A percentile compares a stretch with the other conserved stretches of the same genome.
These are phyloP conservation scores for Bombus superbus DNA, from an alignment of 1,140 invertebrate species.

Conservation along the genomic window DNA sequence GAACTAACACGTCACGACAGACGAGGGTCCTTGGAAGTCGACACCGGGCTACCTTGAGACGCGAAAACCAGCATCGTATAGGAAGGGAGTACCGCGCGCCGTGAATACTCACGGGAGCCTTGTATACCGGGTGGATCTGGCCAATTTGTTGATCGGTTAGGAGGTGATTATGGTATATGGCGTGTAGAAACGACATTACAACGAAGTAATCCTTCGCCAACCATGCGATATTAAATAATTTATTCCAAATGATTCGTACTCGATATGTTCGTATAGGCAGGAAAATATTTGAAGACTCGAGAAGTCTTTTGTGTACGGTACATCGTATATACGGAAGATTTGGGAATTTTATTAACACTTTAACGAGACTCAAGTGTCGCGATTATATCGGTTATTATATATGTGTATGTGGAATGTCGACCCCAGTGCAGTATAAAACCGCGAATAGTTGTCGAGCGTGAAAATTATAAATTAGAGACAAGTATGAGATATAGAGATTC, in stretches of 20 bases:
- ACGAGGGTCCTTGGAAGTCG: slow-evolving; percentile 56
- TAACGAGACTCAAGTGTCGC: no score
- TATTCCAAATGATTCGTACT: no score
- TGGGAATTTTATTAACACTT: no score
- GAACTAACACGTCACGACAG: slow-evolving; percentile 52
- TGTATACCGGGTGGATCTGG: neutral
- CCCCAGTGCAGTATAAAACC: neutral
- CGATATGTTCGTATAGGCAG: no score
- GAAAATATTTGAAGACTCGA: no score
- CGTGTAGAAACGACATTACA: neutral
- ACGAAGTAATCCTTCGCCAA: neutral
- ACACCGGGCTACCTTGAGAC: slow-evolving; percentile 60
- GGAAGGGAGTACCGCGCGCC: neutral
- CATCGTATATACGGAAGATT: no score
- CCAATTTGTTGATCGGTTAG: neutral
- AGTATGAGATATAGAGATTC: neutral
- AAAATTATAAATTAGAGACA: neutral
- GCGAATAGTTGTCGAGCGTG: neutral
- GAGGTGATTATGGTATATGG: neutral
- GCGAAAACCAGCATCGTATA: slow-evolving; percentile 45
- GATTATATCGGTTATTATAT: no score
- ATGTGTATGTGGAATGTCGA: neutral
- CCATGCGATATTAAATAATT: no score
- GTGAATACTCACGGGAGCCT: slow-evolving; percentile 21
- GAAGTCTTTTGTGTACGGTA: no score